These are phyloP conservation scores for Phymastichus coffea DNA, from an alignment of 1,140 invertebrate species.

Conservation along the genomic window DNA sequence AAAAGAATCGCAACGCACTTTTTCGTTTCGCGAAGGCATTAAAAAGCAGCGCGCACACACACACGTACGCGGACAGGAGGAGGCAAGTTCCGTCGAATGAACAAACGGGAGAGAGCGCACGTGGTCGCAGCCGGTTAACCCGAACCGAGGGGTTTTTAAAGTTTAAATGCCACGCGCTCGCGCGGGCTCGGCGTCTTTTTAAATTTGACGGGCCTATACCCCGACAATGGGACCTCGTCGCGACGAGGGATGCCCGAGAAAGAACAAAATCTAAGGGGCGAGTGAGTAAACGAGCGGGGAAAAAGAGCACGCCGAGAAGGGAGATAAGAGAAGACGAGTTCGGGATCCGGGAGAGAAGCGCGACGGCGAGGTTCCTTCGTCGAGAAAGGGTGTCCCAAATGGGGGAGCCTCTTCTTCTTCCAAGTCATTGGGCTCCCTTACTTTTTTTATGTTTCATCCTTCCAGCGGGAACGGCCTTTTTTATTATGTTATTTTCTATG, in stretches of 20 bases:
- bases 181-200: slow-evolving; percentile 25
- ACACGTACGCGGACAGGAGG: too few relatives aligned
- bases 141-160: slow-evolving; percentile 39
- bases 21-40: neutral
- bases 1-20: slow-evolving; percentile 15
- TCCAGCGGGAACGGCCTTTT: neutral
- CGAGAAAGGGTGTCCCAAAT: too few relatives aligned
- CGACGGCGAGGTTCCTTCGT: too few relatives aligned
- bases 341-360: neutral
- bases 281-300: neutral
- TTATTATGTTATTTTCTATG: too few relatives aligned
- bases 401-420: neutral
- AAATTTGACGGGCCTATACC: slow-evolving; percentile 10
- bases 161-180: slow-evolving; percentile 39
- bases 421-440: neutral
- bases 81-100: slow-evolving; percentile 20
- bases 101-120: slow-evolving; percentile 14
- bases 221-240: neutral
- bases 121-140: slow-evolving; percentile 23
- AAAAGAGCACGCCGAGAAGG: neutral
- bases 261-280: neutral
- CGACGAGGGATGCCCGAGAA: neutral
- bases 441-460: neutral
- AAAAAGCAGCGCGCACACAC: neutral
- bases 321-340: slow-evolving; percentile 14